Evolutionary conservation across 2,888 invertebrate species (phyloP).

Genomic region (Ormyrus pomaceus): DNA sequence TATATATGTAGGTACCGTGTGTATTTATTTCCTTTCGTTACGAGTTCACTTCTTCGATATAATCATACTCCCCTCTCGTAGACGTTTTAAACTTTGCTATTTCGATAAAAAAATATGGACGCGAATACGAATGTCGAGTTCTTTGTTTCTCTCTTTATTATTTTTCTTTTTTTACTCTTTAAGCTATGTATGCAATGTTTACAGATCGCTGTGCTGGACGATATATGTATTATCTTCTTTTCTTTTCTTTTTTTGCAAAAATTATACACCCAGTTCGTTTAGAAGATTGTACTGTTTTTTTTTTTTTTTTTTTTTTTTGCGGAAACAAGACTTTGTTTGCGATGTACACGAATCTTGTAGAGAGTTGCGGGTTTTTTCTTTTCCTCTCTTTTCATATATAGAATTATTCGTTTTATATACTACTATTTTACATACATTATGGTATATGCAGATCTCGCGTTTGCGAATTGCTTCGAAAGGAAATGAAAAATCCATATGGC

Average conservation of each 20-base stretch:
- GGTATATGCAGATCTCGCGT: slow-evolving; percentile 11
- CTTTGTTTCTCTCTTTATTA: slow-evolving; percentile 41
- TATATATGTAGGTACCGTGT: slow-evolving; percentile 45
- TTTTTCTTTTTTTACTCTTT: slow-evolving; percentile 31
- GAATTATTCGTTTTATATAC: background rate
- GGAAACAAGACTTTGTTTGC: slow-evolving; percentile 55
- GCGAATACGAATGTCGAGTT: slow-evolving; percentile 54
- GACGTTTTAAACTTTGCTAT: slow-evolving; percentile 13
- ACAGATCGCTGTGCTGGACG: slow-evolving; percentile 52
- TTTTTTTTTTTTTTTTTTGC: slow-evolving; percentile 16
- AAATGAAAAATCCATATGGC: slow-evolving; percentile 52
- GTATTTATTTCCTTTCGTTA: slow-evolving; percentile 18
- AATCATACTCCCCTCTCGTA: background rate
- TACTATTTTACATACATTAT: slow-evolving; percentile 22
- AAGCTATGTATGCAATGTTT: slow-evolving; percentile 48
- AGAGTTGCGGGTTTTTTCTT: background rate
- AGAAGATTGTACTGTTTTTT: slow-evolving; percentile 55
- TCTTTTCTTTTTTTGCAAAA: slow-evolving; percentile 49
- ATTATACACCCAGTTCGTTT: slow-evolving; percentile 45
- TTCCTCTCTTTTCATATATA: background rate
- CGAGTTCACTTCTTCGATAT: background rate
- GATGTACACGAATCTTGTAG: background rate
- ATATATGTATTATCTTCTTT: background rate
- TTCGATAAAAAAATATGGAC: slow-evolving; percentile 58
- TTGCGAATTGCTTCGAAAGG: slow-evolving; percentile 25